A percentile compares a stretch with the other conserved stretches of the same genome.
phyloP scores from a whole-genome alignment of 2,113 vertebrate genomes.

The Campylomormyrus tamandua region DNA sequence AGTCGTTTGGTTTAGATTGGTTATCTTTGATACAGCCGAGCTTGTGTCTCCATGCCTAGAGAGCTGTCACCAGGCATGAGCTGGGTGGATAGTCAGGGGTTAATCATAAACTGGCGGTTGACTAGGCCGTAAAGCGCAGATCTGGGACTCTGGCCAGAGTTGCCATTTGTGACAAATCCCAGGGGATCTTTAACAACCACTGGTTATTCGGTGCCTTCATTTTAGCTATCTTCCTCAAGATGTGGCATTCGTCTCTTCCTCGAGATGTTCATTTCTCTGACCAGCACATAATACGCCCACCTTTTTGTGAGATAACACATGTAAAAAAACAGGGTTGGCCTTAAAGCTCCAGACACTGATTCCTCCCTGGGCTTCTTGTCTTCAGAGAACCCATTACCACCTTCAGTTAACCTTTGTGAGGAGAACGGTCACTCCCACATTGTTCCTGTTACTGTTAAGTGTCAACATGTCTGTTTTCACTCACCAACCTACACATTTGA shows the following conservation, averaged over 20 bases:
- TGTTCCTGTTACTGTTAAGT: not conserved
- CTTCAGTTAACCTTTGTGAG: not conserved
- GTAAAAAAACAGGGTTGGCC: not conserved
- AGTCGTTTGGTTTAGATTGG: not conserved
- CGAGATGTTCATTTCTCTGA: not conserved
- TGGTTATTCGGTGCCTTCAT: not conserved
- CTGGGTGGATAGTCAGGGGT: not conserved
- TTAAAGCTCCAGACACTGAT: not conserved
- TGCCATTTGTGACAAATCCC: constrained; percentile 7
- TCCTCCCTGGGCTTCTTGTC: not conserved
- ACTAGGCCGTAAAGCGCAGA: not conserved
- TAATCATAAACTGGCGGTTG: not conserved
- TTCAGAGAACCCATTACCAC: not conserved
- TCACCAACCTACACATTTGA: not conserved
- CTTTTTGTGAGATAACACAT: not conserved
- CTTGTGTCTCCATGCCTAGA: not conserved
- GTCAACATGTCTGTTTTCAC: not conserved
- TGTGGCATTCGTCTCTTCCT: not conserved
- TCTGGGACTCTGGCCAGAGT: not conserved
- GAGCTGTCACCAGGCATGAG: not conserved
- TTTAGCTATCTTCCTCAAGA: not conserved
- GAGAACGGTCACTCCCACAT: not conserved
- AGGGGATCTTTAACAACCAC: not conserved
- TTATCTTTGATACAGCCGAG: not conserved
- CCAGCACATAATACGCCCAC: not conserved